Percentiles rank a stretch among this genome's conserved stretches.
Evolutionary conservation across 2,888 invertebrate genomes (phyloP).

Genomic region (Heliconius hortense): DNA sequence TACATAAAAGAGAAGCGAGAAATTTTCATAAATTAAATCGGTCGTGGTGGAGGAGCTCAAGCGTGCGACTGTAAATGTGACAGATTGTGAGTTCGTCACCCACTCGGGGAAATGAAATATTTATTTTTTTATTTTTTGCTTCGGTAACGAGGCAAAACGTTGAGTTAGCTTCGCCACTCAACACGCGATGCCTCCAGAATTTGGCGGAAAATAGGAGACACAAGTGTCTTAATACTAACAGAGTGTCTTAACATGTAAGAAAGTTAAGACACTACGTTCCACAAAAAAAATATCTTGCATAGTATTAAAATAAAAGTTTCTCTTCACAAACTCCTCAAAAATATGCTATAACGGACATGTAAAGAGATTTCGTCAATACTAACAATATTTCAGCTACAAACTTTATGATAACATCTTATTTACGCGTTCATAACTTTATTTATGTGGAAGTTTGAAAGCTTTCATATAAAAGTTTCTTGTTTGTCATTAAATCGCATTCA

Average conservation of each 20-base stretch:
- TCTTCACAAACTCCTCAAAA: background rate
- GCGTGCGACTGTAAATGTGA: too few species aligned
- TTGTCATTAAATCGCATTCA: slow-evolving; percentile 1
- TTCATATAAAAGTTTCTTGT: slow-evolving; percentile 14
- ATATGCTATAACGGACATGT: background rate
- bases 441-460: slow-evolving; percentile 5
- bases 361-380: background rate
- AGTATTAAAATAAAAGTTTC: too few species aligned
- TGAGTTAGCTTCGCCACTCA: background rate
- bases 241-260: background rate
- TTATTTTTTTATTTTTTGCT: too few species aligned
- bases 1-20: too few species aligned
- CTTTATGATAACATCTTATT: slow-evolving; percentile 11
- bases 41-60: too few species aligned
- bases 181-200: background rate
- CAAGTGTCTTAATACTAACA: background rate
- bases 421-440: slow-evolving; percentile 6
- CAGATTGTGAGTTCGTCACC: too few species aligned
- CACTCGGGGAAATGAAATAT: too few species aligned
- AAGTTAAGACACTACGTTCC: too few species aligned
- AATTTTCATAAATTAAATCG: too few species aligned
- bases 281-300: background rate
- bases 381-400: background rate
- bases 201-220: background rate
- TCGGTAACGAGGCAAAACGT: background rate